Base-by-base conservation (phyloP, 2,888 invertebrate genomes). In the Parnassius glacialis region DNA sequence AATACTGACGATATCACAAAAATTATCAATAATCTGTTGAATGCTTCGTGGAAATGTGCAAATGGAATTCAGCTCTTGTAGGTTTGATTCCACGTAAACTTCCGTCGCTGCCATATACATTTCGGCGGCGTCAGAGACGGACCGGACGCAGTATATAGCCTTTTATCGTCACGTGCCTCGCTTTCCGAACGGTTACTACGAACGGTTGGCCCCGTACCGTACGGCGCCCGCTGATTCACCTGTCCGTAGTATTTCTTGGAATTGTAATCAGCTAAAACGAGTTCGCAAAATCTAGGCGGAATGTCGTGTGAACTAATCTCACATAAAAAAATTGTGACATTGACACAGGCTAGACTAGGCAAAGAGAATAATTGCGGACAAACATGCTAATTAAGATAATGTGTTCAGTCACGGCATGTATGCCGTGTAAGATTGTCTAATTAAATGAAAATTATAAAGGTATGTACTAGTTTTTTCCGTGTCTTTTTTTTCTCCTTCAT, bases 101-200 rank as follows among this genome's bases (percentile, higher is more conserved):
- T 88, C 88, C 88, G 85, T 67, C 71, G 80, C 80, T 81, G 80
- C 77, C 43, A 43, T 45, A 48, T 48, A 72, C 72, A 70, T 72
- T 57, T 54, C 68, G 74, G 79, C 81, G 74, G 75, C 73, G 74
- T 75, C 74, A 72, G 65, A n/a, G 13, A 5, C 74, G 67, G 67
- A 77, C 85, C 87, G 89, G 89, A 89, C 78, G 76, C 76, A 64
- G 65, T 71, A 77, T 71, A 77, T 74, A 78, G 78, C 75, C 78
- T 82, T 77, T 78, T 83, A 81, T 81, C 77, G 74, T 76, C 77
- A 81, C 84, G 85, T 84, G 84, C 74, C 78, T 75, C 62, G 84
- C 70, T 71, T 84, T 76, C 70, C 63, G 72, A 82, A 76, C 51
- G 51, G 13, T 63, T 68, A 73, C 73, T 69, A 75, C 65, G 67